phyloP scores from a whole-genome alignment of 2,888 invertebrate species.

The Orthosia gothica region DNA sequence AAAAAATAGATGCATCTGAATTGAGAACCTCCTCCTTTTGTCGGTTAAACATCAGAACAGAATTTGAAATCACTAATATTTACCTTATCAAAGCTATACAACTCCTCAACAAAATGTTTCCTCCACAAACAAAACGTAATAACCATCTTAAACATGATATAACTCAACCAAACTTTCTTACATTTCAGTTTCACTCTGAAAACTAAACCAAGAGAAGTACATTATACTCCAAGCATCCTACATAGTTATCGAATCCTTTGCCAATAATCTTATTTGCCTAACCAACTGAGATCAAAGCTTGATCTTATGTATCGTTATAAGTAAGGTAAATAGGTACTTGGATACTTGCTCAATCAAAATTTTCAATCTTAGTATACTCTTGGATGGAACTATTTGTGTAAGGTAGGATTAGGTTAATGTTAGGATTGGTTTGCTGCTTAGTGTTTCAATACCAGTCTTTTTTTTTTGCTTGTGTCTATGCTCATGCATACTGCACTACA shows the following conservation, averaged over 20 bases:
- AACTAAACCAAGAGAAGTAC: conserved; percentile 10
- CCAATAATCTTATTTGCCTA: conserved; percentile 39
- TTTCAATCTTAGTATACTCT: background rate
- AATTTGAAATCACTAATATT: background rate
- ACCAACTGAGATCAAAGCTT: conserved; percentile 41
- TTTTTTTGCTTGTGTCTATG: too few species aligned
- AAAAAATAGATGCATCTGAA: too few species aligned
- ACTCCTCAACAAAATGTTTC: too few species aligned
- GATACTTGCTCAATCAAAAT: conserved; percentile 20
- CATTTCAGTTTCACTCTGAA: background rate
- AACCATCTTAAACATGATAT: background rate
- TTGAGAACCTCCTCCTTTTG: too few species aligned
- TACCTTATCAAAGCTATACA: background rate
- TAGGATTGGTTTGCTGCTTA: background rate
- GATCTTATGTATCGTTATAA: conserved; percentile 9
- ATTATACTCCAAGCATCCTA: conserved; percentile 4
- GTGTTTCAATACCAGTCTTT: too few species aligned
- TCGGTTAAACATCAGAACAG: too few species aligned
- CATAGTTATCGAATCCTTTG: conserved; percentile 18
- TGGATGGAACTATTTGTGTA: conserved; percentile 2
- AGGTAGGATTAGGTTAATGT: background rate
- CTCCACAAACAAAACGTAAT: background rate
- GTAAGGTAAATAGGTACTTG: background rate
- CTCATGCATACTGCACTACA: too few species aligned
- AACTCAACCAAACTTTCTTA: background rate